phyloP scores from a whole-genome alignment of 2,888 invertebrate genomes.

The Barypeithes pellucidus region DNA sequence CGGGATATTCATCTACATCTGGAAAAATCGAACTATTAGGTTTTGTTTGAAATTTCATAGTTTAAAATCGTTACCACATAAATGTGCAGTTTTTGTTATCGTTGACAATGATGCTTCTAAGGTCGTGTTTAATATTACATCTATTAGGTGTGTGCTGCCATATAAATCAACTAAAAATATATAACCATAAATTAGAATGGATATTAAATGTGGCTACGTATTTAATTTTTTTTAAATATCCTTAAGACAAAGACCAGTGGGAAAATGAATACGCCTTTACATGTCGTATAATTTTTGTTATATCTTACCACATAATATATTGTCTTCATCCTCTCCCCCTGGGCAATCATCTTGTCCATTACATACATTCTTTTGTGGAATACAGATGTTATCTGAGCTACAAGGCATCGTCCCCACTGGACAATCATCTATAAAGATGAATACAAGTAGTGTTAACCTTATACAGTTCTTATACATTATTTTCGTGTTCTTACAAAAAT shows the following conservation, averaged over 20 bases:
- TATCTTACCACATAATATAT: slow-evolving; percentile 55
- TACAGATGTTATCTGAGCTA: slow-evolving; percentile 70
- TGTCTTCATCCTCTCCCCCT: slow-evolving; percentile 80
- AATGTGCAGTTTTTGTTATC: neutral
- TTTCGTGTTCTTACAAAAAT: too few species aligned
- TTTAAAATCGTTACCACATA: slow-evolving; percentile 10
- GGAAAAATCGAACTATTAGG: slow-evolving; percentile 24
- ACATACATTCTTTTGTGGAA: slow-evolving; percentile 83
- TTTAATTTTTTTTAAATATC: neutral
- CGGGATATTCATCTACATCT: slow-evolving; percentile 45
- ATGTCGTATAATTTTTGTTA: too few species aligned
- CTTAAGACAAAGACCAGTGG: too few species aligned
- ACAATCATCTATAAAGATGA: slow-evolving; percentile 40
- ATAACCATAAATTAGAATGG: neutral
- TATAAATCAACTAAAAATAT: slow-evolving; percentile 48
- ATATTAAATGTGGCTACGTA: neutral
- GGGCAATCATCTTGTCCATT: slow-evolving; percentile 82
- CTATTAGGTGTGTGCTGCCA: slow-evolving; percentile 29
- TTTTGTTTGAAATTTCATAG: neutral
- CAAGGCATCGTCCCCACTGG: slow-evolving; percentile 48
- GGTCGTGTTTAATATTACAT: slow-evolving; percentile 37
- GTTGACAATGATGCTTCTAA: slow-evolving; percentile 11
- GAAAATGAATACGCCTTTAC: too few species aligned
- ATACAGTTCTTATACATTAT: too few species aligned
- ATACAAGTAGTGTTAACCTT: neutral